phyloP scores from a whole-genome alignment of 2,888 invertebrate genomes.

The Chymomyza amoena region DNA sequence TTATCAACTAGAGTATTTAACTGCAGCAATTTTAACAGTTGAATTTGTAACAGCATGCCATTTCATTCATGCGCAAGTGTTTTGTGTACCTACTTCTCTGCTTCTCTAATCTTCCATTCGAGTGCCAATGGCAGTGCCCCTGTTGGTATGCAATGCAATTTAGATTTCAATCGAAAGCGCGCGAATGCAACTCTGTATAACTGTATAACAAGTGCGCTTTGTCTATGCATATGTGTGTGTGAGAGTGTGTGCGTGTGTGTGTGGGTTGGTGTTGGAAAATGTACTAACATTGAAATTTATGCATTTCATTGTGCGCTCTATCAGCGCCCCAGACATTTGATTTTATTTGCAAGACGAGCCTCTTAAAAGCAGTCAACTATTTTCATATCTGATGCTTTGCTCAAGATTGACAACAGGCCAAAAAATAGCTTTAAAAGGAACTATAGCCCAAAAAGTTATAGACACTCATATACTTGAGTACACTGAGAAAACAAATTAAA shows the following conservation, averaged over 20 bases:
- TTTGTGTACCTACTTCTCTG: not conserved
- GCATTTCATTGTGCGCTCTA: not conserved
- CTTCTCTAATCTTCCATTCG: not conserved
- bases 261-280: constrained; percentile 10
- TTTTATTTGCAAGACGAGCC: not conserved
- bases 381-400: not conserved
- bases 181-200: constrained; percentile 17
- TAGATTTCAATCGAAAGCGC: constrained; percentile 62
- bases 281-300: constrained; percentile 52
- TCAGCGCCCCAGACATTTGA: constrained; percentile 4
- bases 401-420: not conserved
- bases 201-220: not conserved
- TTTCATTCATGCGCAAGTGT: not conserved
- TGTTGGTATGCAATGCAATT: constrained; percentile 56
- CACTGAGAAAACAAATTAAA: not conserved
- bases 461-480: not conserved
- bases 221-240: not conserved
- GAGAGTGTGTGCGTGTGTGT: not conserved
- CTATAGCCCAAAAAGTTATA: not conserved
- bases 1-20: constrained; percentile 65
- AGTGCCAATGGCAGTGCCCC: constrained; percentile 32
- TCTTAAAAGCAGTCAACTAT: not conserved
- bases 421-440: not conserved
- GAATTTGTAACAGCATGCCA: constrained; percentile 44
- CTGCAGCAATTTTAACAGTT: constrained; percentile 66